Evolutionary conservation across 2,113 vertebrate species (phyloP).

Genomic region (Limanda limanda): DNA sequence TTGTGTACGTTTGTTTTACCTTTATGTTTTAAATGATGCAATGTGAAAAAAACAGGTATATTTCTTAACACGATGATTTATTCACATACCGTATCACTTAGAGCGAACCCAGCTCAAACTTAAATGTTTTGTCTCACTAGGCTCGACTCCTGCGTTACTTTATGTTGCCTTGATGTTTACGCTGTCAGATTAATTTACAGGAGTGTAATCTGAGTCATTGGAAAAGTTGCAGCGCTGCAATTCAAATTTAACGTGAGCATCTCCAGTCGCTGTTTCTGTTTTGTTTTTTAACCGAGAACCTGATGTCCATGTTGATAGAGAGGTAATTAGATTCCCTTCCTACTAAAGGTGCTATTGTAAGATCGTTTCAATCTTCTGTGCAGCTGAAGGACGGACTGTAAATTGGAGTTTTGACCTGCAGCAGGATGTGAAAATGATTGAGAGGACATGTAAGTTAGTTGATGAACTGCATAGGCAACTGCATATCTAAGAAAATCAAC

Average conservation of each 20-base stretch:
- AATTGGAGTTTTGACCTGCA: slow-evolving; percentile 52
- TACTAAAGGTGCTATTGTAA: slow-evolving; percentile 80
- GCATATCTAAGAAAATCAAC: slow-evolving; percentile 49
- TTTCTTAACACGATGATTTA: slow-evolving; percentile 61
- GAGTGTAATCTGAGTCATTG: slow-evolving; percentile 52
- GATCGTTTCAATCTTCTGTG: slow-evolving; percentile 77
- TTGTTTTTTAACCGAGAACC: slow-evolving; percentile 55
- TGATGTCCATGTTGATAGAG: slow-evolving; percentile 42
- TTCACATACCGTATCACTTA: slow-evolving; percentile 56
- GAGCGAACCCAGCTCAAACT: slow-evolving; percentile 59
- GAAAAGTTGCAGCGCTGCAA: slow-evolving; percentile 11
- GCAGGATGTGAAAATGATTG: slow-evolving; percentile 65
- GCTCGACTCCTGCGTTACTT: slow-evolving; percentile 60
- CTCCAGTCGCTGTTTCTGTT: slow-evolving; percentile 62
- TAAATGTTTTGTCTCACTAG: slow-evolving; percentile 49
- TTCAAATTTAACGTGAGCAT: slow-evolving; percentile 51
- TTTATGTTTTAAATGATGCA: slow-evolving; percentile 61
- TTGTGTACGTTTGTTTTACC: slow-evolving; percentile 68
- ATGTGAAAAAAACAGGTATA: slow-evolving; percentile 65
- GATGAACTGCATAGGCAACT: slow-evolving; percentile 43
- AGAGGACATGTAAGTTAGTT: slow-evolving; percentile 49
- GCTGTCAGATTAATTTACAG: slow-evolving; percentile 62
- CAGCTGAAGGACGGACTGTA: slow-evolving; percentile 74
- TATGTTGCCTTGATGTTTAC: slow-evolving; percentile 71
- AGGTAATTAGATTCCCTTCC: slow-evolving; percentile 59